These are phyloP conservation scores for Dolichopus griseipennis DNA, from an alignment of 2,888 invertebrate species.

Conservation along the genomic window DNA sequence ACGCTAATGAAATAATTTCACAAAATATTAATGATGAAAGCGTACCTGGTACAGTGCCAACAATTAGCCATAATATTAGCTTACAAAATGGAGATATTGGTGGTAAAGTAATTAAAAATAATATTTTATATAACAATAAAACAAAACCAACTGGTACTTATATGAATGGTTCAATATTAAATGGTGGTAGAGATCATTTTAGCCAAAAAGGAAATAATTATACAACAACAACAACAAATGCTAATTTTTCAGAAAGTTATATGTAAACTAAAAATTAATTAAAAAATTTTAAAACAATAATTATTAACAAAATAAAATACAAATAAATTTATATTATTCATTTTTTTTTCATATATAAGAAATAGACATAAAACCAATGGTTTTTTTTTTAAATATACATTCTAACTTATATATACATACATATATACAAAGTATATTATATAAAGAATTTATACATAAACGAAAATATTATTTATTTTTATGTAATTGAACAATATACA, in stretches of 20 bases:
- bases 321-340: background rate
- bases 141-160: slow-evolving; percentile 23
- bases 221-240: background rate
- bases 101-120: slow-evolving; percentile 27
- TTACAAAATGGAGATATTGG: slow-evolving; percentile 42
- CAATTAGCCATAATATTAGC: slow-evolving; percentile 44
- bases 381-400: too few relatives aligned
- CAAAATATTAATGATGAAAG: slow-evolving; percentile 30
- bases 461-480: background rate
- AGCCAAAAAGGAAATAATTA: slow-evolving; percentile 35
- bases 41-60: slow-evolving; percentile 42
- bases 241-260: background rate
- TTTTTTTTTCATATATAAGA: too few relatives aligned
- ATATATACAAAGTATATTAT: too few relatives aligned
- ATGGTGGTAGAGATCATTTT: slow-evolving; percentile 35
- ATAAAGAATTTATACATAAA: background rate
- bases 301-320: background rate
- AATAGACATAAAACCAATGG: too few relatives aligned
- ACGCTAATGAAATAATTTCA: slow-evolving; percentile 24
- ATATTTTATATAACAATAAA: slow-evolving; percentile 17
- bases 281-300: background rate
- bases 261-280: slow-evolving; percentile 5
- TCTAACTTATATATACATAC: too few relatives aligned
- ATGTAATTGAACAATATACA: background rate
- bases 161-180: slow-evolving; percentile 22